Evolutionary conservation across 2,113 vertebrate genomes (phyloP).

Genomic region (Xenopus borealis): DNA sequence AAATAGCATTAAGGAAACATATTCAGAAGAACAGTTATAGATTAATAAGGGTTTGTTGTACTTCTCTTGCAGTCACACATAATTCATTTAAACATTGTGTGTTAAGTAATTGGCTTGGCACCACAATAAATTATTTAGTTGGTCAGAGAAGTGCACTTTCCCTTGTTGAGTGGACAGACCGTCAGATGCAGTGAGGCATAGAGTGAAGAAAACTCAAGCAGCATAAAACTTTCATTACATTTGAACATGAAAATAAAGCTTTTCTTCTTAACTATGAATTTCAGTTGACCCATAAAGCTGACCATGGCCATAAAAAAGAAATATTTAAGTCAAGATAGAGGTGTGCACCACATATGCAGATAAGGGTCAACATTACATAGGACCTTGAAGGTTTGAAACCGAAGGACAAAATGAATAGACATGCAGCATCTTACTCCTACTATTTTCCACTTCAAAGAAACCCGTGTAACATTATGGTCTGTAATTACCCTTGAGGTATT

Average conservation of each 20-base stretch:
- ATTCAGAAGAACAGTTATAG: not conserved
- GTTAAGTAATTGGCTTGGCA: slow-evolving; percentile 62
- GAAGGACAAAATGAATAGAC: slow-evolving; percentile 64
- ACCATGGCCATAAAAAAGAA: slow-evolving; percentile 49
- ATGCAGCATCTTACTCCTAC: slow-evolving; percentile 63
- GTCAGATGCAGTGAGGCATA: slow-evolving; percentile 52
- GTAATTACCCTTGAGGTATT: slow-evolving; percentile 76
- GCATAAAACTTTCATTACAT: slow-evolving; percentile 63
- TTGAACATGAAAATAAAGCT: slow-evolving; percentile 51
- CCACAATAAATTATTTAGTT: slow-evolving; percentile 68
- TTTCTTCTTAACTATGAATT: slow-evolving; percentile 42
- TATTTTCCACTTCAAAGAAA: slow-evolving; percentile 70
- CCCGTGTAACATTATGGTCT: slow-evolving; percentile 57
- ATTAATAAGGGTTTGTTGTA: slow-evolving; percentile 1
- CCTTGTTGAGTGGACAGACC: slow-evolving; percentile 52
- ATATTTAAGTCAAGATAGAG: slow-evolving; percentile 44
- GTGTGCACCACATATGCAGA: not conserved
- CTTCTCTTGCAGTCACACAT: not conserved
- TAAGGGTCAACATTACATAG: slow-evolving; percentile 47
- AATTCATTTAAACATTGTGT: slow-evolving; percentile 9
- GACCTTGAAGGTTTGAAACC: slow-evolving; percentile 51
- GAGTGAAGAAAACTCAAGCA: slow-evolving; percentile 57
- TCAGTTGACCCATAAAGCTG: slow-evolving; percentile 60
- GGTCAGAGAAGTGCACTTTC: slow-evolving; percentile 55
- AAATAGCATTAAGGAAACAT: not conserved